Percentiles rank a stretch among this genome's conserved stretches.
phyloP scores from a whole-genome alignment of 2,113 vertebrate species.

The Prunella himalayana region DNA sequence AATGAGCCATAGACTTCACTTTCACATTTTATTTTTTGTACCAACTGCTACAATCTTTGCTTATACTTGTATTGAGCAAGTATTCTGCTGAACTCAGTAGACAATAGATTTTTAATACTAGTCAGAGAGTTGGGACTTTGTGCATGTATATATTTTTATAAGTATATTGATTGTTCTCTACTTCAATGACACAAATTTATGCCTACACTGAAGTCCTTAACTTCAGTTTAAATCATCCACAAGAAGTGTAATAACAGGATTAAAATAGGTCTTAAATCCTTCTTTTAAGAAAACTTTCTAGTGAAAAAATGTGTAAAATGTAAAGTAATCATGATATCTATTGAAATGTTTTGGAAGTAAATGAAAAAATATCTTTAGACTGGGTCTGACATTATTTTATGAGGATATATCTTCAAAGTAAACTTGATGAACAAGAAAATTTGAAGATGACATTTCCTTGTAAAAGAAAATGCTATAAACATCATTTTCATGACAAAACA shows the following conservation, averaged over 20 bases:
- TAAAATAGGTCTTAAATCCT: background rate
- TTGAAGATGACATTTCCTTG: background rate
- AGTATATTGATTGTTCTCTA: background rate
- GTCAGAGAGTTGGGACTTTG: background rate
- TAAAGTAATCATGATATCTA: background rate
- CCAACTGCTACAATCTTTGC: background rate
- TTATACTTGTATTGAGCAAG: background rate
- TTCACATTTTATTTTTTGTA: background rate
- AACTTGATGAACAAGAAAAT: background rate
- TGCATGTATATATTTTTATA: background rate
- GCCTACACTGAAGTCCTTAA: background rate
- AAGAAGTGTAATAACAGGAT: background rate
- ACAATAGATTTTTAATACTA: background rate
- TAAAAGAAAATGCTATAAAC: background rate
- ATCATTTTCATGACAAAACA: background rate
- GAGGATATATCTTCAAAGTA: background rate
- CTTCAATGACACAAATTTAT: background rate
- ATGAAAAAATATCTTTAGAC: background rate
- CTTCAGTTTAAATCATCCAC: background rate
- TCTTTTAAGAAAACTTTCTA: background rate
- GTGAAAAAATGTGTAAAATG: background rate
- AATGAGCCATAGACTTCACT: background rate
- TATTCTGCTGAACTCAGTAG: background rate
- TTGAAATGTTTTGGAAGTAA: background rate
- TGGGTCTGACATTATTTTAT: background rate